phyloP scores from a whole-genome alignment of 2,888 invertebrate genomes.

The Tetragnatha montana region DNA sequence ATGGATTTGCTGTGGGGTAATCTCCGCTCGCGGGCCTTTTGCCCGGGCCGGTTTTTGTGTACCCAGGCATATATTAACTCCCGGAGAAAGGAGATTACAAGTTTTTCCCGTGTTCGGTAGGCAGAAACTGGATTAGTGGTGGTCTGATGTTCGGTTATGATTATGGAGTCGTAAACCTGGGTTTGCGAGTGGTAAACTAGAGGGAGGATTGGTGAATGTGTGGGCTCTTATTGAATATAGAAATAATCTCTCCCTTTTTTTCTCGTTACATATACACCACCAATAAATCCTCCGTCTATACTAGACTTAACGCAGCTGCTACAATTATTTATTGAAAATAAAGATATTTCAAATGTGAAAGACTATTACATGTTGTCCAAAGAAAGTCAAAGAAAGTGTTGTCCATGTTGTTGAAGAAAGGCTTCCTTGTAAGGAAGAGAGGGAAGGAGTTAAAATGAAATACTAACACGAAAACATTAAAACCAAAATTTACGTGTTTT shows the following conservation, averaged over 20 bases:
- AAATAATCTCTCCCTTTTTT: neutral
- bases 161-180: conserved; percentile 8
- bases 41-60: neutral
- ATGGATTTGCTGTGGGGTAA: conserved; percentile 55
- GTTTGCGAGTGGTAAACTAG: neutral
- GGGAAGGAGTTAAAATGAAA: no score
- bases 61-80: conserved; percentile 28
- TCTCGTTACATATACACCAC: neutral
- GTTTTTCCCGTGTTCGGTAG: conserved; percentile 44
- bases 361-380: no score
- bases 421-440: conserved; percentile 7
- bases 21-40: conserved; percentile 49
- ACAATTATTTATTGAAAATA: no score
- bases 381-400: no score
- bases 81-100: conserved; percentile 59
- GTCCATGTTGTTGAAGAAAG: no score
- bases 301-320: neutral
- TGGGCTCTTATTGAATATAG: neutral
- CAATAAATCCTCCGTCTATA: neutral
- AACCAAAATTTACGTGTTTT: no score
- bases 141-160: neutral
- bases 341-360: no score
- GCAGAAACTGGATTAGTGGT: conserved; percentile 56
- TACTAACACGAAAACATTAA: no score
- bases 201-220: neutral